phyloP scores from a whole-genome alignment of 2,797 vertebrate species.

The Muscicapa striata region DNA sequence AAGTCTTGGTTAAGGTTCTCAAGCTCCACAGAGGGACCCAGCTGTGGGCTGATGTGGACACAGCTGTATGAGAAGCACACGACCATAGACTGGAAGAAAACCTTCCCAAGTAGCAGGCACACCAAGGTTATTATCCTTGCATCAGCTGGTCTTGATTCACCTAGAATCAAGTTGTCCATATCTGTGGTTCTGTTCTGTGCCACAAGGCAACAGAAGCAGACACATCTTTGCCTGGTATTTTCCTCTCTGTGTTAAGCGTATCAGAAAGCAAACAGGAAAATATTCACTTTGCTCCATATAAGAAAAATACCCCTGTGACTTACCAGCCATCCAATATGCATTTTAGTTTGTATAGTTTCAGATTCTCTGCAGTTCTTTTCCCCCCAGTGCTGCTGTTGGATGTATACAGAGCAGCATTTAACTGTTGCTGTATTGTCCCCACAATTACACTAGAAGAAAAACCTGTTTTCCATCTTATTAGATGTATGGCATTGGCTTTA shows the following conservation, averaged over 20 bases:
- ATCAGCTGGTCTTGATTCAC: not conserved
- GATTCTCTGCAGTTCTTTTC: not conserved
- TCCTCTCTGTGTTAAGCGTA: not conserved
- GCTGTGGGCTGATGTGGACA: not conserved
- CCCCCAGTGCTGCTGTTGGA: not conserved
- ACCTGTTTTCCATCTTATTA: not conserved
- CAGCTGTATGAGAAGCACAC: not conserved
- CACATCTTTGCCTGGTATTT: not conserved
- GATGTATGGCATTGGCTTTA: not conserved
- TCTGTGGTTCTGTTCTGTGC: not conserved
- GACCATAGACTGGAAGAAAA: not conserved
- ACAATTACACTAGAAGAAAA: not conserved
- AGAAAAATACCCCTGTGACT: not conserved
- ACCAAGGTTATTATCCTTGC: not conserved
- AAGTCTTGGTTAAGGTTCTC: fast-evolving
- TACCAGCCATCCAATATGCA: not conserved
- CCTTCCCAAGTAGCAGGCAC: not conserved
- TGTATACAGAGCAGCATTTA: not conserved
- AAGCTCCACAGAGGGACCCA: not conserved
- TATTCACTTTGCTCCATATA: not conserved
- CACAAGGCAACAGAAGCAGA: not conserved
- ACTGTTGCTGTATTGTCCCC: not conserved
- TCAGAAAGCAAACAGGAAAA: not conserved
- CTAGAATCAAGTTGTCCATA: not conserved
- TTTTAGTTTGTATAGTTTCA: not conserved